Evolutionary conservation across 64 coral and sea anemone genomes (phyloP).

Genomic region (Montipora capricornis): DNA sequence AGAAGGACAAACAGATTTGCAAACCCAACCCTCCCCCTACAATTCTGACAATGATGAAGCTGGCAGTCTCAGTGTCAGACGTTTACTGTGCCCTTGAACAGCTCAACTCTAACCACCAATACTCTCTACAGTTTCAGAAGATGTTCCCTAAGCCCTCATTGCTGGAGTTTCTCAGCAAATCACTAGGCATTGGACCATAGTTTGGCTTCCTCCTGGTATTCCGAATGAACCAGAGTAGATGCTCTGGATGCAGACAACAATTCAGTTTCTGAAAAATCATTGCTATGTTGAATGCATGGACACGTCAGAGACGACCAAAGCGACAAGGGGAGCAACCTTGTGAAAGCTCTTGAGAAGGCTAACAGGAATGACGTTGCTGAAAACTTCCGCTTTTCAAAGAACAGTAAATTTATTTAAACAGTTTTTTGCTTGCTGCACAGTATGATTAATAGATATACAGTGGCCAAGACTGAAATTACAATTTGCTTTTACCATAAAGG

Average conservation of each 20-base stretch:
- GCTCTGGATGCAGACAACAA: slow-evolving; percentile 14
- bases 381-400: neutral
- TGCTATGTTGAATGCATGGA: slow-evolving; percentile 54
- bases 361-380: slow-evolving; percentile 25
- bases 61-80: neutral
- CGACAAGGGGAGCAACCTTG: slow-evolving; percentile 34
- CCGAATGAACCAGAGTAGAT: neutral
- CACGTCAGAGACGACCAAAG: neutral
- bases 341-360: neutral
- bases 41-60: no score
- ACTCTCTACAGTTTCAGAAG: slow-evolving; percentile 15
- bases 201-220: slow-evolving; percentile 3
- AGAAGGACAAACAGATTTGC: no score
- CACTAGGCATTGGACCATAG: neutral
- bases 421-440: no score
- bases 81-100: neutral
- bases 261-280: slow-evolving; percentile 17
- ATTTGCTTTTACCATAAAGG: no score
- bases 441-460: no score
- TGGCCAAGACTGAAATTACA: no score
- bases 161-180: slow-evolving; percentile 18
- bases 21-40: no score
- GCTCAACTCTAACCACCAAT: neutral
- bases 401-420: neutral
- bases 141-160: neutral